Evolutionary conservation across 2,797 vertebrate genomes (phyloP).

Genomic region (Ptychadena robeensis): DNA sequence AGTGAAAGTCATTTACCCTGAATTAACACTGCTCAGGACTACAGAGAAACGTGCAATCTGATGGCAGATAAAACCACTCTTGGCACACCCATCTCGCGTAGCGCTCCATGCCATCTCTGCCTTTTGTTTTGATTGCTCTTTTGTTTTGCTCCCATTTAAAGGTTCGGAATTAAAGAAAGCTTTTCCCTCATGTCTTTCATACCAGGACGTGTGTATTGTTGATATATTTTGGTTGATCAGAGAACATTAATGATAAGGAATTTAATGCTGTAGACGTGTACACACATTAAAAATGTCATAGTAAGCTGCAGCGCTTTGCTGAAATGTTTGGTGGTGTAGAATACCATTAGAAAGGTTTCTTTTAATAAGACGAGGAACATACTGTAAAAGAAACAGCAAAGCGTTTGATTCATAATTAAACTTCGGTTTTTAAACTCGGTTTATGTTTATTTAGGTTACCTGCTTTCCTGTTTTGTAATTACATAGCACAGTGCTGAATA

Average conservation of each 20-base stretch:
- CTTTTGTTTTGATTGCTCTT: neutral
- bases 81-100: neutral
- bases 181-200: neutral
- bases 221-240: neutral
- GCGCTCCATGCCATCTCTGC: neutral
- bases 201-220: neutral
- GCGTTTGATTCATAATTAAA: neutral
- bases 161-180: neutral
- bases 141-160: neutral
- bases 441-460: neutral
- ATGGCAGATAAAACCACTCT: constrained; percentile 10
- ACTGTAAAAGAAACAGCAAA: neutral
- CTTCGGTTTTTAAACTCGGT: neutral
- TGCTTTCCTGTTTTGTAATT: neutral
- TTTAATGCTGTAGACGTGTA: neutral
- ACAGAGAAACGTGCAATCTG: neutral
- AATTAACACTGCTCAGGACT: constrained; percentile 29
- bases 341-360: neutral
- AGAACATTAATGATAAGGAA: neutral
- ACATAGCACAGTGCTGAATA: neutral
- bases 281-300: neutral
- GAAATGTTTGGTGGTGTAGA: neutral
- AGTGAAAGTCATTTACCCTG: constrained; percentile 40
- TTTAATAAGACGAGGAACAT: neutral
- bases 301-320: too few species aligned